Evolutionary conservation across 2,888 invertebrate genomes (phyloP).

Genomic region (Chloroclysta siterata): DNA sequence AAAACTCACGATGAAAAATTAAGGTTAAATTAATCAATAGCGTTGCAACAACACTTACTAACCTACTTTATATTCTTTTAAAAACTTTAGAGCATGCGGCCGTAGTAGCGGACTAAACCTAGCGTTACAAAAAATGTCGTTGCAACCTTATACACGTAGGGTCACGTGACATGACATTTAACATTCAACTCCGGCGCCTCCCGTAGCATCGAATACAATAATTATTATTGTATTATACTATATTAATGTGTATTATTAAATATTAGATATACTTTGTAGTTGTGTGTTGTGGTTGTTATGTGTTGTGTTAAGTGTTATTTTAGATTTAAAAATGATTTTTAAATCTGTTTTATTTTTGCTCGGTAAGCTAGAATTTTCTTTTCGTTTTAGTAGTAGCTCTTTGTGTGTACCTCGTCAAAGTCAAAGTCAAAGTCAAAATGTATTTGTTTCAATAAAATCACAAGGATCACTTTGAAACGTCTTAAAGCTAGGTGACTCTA

Average conservation of each 20-base stretch:
- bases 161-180: slow-evolving; percentile 6
- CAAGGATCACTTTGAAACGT: too few relatives aligned
- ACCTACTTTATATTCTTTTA: too few relatives aligned
- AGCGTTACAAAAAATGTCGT: background rate
- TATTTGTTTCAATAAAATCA: too few relatives aligned
- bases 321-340: slow-evolving; percentile 30
- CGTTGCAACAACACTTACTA: too few relatives aligned
- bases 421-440: too few relatives aligned
- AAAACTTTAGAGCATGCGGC: too few relatives aligned
- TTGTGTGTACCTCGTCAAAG: too few relatives aligned
- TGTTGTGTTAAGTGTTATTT: slow-evolving; percentile 9
- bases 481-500: too few relatives aligned
- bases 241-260: slow-evolving; percentile 10
- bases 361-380: background rate
- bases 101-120: background rate
- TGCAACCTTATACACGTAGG: slow-evolving; percentile 1
- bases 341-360: slow-evolving; percentile 47
- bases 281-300: slow-evolving; percentile 6
- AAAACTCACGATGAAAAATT: too few relatives aligned
- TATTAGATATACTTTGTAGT: slow-evolving; percentile 10
- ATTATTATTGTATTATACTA: slow-evolving; percentile 7
- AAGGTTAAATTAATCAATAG: too few relatives aligned
- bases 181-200: slow-evolving; percentile 14
- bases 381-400: too few relatives aligned
- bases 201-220: background rate